Evolutionary conservation across 64 coral and sea anemone species (phyloP).

Genomic region (Stylophora pistillata): DNA sequence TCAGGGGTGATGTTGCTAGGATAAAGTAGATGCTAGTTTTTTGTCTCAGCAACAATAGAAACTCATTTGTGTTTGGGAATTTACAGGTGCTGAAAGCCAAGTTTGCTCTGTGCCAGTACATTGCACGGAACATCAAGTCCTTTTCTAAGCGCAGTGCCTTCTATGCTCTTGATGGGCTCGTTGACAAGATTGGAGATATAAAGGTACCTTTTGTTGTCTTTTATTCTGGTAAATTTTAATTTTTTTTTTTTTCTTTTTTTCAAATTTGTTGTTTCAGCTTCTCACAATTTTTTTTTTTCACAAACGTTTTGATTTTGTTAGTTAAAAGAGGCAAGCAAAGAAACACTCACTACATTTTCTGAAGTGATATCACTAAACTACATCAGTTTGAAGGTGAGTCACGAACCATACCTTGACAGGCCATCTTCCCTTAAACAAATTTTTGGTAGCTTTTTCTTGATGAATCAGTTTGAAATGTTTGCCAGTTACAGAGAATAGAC

Average conservation of each 20-base stretch:
- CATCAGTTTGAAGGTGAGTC: conserved; percentile 85
- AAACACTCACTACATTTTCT: conserved; percentile 83
- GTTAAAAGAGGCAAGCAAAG: conserved; percentile 92
- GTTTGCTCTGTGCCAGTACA: conserved; percentile 79
- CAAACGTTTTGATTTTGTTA: background rate
- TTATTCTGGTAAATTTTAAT: too few relatives aligned
- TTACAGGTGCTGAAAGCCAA: conserved; percentile 92
- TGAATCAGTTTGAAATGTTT: too few relatives aligned
- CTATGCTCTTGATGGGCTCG: conserved; percentile 91
- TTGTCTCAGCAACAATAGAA: background rate
- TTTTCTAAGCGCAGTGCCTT: conserved; percentile 97
- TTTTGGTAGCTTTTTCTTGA: too few relatives aligned
- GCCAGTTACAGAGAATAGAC: too few relatives aligned
- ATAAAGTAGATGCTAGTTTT: too few relatives aligned
- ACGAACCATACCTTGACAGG: too few relatives aligned
- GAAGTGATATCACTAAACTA: conserved; percentile 86
- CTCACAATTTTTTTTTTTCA: background rate
- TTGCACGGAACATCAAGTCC: conserved; percentile 67
- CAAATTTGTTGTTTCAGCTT: too few relatives aligned
- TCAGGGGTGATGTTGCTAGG: too few relatives aligned
- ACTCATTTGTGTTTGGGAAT: background rate
- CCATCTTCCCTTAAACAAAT: too few relatives aligned
- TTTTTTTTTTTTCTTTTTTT: too few relatives aligned
- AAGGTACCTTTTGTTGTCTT: conserved; percentile 58
- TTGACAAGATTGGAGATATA: conserved; percentile 98